A percentile compares a stretch with the other conserved stretches of the same genome.
Conservation (phyloP, 1,140 invertebrate genomes). For the Papilio machaon region DNA sequence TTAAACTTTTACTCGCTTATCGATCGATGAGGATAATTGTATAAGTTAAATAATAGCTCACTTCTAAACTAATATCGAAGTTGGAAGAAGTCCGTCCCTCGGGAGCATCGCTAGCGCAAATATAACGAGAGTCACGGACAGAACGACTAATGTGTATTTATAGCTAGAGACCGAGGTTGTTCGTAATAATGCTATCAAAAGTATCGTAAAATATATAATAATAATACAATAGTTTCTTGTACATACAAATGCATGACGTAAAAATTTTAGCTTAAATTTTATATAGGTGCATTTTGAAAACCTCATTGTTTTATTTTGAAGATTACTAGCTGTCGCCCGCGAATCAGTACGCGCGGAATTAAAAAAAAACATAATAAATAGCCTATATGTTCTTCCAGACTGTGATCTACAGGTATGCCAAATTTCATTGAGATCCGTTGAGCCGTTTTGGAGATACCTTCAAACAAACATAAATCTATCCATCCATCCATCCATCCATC, state of each 20-base stretch:
- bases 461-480: too few species aligned
- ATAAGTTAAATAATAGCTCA: constrained; percentile 9
- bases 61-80: constrained; percentile 1
- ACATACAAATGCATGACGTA: background rate
- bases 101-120: background rate
- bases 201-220: background rate
- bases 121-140: background rate
- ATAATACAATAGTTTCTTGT: background rate
- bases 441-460: too few species aligned
- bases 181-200: background rate
- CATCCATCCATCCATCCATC: too few species aligned
- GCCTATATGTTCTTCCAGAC: too few species aligned
- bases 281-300: too few species aligned
- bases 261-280: background rate
- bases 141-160: constrained; percentile 14
- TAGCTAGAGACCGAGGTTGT: background rate
- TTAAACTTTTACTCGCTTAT: background rate
- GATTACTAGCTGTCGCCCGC: too few species aligned
- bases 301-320: too few species aligned
- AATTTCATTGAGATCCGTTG: too few species aligned
- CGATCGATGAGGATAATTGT: background rate
- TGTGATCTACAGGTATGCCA: too few species aligned
- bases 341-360: too few species aligned
- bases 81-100: background rate
- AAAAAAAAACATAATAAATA: too few species aligned